Evolutionary conservation across 2,888 invertebrate genomes (phyloP).

Genomic region (Drosophila vallismaia): DNA sequence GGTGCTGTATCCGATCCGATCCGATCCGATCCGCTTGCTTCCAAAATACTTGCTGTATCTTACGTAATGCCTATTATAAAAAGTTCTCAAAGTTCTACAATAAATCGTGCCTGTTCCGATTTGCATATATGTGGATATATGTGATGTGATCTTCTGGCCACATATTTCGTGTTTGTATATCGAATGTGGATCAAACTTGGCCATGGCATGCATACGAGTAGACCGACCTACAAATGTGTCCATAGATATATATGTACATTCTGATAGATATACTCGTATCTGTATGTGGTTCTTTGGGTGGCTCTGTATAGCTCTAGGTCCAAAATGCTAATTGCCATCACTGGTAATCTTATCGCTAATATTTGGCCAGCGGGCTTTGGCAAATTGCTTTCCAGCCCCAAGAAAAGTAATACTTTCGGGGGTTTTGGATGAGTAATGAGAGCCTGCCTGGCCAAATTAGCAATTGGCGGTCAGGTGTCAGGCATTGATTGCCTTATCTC

Average conservation of each 20-base stretch:
- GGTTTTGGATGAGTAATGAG: slow-evolving; percentile 28
- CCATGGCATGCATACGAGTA: slow-evolving; percentile 29
- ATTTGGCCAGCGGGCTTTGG: slow-evolving; percentile 11
- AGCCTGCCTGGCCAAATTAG: slow-evolving; percentile 9
- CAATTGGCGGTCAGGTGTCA: slow-evolving; percentile 31
- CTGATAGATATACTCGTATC: background rate
- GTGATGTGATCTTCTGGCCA: background rate
- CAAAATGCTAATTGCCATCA: slow-evolving; percentile 20
- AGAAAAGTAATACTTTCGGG: slow-evolving; percentile 6
- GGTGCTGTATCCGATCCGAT: slow-evolving; percentile 2
- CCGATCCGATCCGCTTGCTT: slow-evolving; percentile 27
- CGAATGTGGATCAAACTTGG: slow-evolving; percentile 6
- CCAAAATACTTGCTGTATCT: slow-evolving; percentile 39
- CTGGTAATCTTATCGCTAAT: slow-evolving; percentile 3
- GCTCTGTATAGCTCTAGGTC: background rate
- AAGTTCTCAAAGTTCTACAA: slow-evolving; percentile 28
- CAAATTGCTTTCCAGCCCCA: slow-evolving; percentile 1
- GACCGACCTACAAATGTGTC: background rate
- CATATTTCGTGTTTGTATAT: background rate
- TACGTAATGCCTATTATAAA: slow-evolving; percentile 62
- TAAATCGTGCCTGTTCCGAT: slow-evolving; percentile 44
- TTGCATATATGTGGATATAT: slow-evolving; percentile 6
- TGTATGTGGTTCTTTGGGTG: no score
- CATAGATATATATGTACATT: background rate
- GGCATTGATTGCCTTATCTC: slow-evolving; percentile 23